Conservation (phyloP, 1,140 invertebrate species). For the Trachymyrmex septentrionalis region DNA sequence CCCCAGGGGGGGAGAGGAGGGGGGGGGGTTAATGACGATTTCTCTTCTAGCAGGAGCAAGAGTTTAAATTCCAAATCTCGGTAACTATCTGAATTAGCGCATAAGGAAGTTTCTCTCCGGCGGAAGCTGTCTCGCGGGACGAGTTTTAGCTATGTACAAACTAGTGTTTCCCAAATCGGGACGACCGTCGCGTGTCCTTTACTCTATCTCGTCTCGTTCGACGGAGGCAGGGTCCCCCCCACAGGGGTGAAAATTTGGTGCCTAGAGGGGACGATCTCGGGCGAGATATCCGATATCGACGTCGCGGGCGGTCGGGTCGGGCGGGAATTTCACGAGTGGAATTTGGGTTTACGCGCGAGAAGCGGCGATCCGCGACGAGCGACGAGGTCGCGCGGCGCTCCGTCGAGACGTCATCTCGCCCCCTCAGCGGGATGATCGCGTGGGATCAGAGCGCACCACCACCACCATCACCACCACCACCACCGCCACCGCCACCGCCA, state of each 20-base stretch:
- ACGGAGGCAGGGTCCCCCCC: neutral
- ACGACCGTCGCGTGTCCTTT: neutral
- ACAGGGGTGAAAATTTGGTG: neutral
- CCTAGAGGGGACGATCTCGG: neutral
- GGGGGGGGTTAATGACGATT: neutral
- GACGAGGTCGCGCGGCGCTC: neutral
- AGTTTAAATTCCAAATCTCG: slow-evolving; percentile 31
- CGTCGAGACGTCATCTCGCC: slow-evolving; percentile 44
- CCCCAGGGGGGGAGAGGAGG: too few species aligned
- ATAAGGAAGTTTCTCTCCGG: neutral
- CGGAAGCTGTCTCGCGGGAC: neutral
- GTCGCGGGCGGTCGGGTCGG: slow-evolving; percentile 1
- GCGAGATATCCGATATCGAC: slow-evolving; percentile 22
- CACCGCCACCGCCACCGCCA: slow-evolving; percentile 7
- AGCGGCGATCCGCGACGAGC: slow-evolving; percentile 34
- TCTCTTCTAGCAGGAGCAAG: neutral
- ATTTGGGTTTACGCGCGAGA: slow-evolving; percentile 45
- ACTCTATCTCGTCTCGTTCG: neutral
- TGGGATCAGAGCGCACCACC: slow-evolving; percentile 12
- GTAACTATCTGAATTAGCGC: neutral
- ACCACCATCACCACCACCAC: too few species aligned
- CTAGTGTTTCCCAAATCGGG: neutral
- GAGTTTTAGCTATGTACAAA: slow-evolving; percentile 2
- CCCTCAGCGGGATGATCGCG: neutral
- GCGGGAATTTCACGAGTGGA: slow-evolving; percentile 19